Conservation (phyloP, 2,888 invertebrate species). For the Thumatha senex region DNA sequence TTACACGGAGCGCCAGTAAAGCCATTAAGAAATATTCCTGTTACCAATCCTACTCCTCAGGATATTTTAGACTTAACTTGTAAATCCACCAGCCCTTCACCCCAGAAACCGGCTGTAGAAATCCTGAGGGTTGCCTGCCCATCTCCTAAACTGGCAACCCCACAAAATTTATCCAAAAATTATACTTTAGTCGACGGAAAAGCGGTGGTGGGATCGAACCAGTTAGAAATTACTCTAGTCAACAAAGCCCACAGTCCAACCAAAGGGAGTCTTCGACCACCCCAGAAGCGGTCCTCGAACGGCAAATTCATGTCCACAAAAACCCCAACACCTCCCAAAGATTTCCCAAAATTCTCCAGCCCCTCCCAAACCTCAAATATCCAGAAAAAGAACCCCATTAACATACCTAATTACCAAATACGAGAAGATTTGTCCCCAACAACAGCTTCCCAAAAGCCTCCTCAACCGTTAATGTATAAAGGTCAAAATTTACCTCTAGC, state of each 20-base stretch:
- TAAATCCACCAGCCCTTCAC: slow-evolving; percentile 52
- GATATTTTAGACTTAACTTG: slow-evolving; percentile 87
- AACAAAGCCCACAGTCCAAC: slow-evolving; percentile 66
- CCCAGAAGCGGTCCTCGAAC: slow-evolving; percentile 79
- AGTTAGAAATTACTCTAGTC: slow-evolving; percentile 87
- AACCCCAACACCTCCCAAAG: slow-evolving; percentile 67
- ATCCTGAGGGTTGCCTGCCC: slow-evolving; percentile 80
- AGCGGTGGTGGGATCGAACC: slow-evolving; percentile 84
- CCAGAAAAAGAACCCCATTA: slow-evolving; percentile 53
- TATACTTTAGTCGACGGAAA: slow-evolving; percentile 70
- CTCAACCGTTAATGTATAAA: slow-evolving; percentile 13
- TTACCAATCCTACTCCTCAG: slow-evolving; percentile 63
- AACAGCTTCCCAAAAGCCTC: slow-evolving; percentile 40
- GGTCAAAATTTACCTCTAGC: slow-evolving; percentile 19
- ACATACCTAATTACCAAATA: slow-evolving; percentile 69
- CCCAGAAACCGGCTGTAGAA: slow-evolving; percentile 75
- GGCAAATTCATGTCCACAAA: slow-evolving; percentile 82
- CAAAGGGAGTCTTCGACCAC: slow-evolving; percentile 46
- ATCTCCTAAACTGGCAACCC: slow-evolving; percentile 61
- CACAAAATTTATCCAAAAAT: slow-evolving; percentile 74
- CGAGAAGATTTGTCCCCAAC: slow-evolving; percentile 59
- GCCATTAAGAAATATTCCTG: slow-evolving; percentile 45
- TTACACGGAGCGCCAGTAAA: slow-evolving; percentile 71
- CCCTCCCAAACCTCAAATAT: slow-evolving; percentile 9
- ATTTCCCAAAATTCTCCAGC: slow-evolving; percentile 45